These are phyloP conservation scores for Brachyptera putata DNA, from an alignment of 2,888 invertebrate genomes.

Conservation along the genomic window DNA sequence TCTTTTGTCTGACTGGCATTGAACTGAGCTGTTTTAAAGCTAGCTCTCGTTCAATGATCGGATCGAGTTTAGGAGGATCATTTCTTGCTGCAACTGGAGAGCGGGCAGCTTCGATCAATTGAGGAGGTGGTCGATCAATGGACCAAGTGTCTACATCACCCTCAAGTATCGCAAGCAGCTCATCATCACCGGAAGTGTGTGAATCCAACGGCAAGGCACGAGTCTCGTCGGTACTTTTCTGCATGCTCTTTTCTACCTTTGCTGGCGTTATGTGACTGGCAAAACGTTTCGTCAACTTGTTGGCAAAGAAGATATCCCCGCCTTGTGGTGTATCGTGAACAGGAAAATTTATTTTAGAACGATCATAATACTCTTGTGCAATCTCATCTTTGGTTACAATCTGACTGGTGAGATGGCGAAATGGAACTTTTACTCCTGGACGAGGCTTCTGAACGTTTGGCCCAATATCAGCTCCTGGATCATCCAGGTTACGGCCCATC, in stretches of 20 bases:
- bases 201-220: no score
- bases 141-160: slow-evolving; percentile 47
- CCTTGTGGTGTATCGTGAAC: slow-evolving; percentile 41
- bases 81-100: slow-evolving; percentile 29
- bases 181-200: slow-evolving; percentile 52
- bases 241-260: no score
- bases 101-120: slow-evolving; percentile 30
- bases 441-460: slow-evolving; percentile 45
- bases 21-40: slow-evolving; percentile 52
- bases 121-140: slow-evolving; percentile 32
- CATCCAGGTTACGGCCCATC: slow-evolving; percentile 45
- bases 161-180: slow-evolving; percentile 54
- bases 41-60: slow-evolving; percentile 50
- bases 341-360: slow-evolving; percentile 46
- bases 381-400: slow-evolving; percentile 54
- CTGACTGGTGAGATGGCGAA: slow-evolving; percentile 50
- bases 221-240: no score
- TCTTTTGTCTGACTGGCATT: no score
- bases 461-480: slow-evolving; percentile 44
- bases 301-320: slow-evolving; percentile 51
- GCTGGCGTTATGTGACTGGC: slow-evolving; percentile 42
- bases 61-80: slow-evolving; percentile 41
- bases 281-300: slow-evolving; percentile 51
- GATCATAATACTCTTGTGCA: slow-evolving; percentile 51
- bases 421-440: slow-evolving; percentile 46